phyloP scores from a whole-genome alignment of 2,888 invertebrate species.

The Drosophila kanekoi region DNA sequence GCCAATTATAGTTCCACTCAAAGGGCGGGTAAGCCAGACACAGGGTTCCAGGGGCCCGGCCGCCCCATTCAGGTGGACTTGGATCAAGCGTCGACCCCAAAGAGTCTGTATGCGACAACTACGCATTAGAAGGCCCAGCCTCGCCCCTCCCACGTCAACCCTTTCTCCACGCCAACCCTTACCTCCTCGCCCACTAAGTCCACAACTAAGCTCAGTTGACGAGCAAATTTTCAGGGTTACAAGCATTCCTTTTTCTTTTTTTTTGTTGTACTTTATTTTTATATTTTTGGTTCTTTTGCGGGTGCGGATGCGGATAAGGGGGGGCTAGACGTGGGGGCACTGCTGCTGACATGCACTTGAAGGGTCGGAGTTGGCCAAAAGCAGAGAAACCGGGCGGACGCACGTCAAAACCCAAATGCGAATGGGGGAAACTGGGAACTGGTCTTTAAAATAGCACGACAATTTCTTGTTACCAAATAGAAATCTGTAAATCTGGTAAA shows the following conservation, averaged over 20 bases:
- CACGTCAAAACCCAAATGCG: conserved; percentile 49
- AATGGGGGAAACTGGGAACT: conserved; percentile 21
- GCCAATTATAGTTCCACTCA: conserved; percentile 62
- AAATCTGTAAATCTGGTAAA: conserved; percentile 64
- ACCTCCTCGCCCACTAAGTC: conserved; percentile 52
- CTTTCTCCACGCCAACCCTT: neutral
- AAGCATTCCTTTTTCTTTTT: conserved; percentile 31
- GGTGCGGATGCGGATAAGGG: too few relatives aligned
- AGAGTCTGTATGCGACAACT: conserved; percentile 65
- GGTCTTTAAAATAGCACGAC: conserved; percentile 34
- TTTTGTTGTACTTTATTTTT: conserved; percentile 19
- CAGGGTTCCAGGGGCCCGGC: conserved; percentile 4
- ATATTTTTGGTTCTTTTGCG: neutral
- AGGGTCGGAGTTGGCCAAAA: conserved; percentile 29
- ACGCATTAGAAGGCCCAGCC: conserved; percentile 48
- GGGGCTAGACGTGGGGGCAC: conserved; percentile 12
- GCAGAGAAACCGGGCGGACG: conserved; percentile 31
- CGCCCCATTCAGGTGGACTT: conserved; percentile 62
- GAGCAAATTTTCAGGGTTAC: conserved; percentile 75
- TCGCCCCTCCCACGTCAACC: neutral
- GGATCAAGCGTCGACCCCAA: conserved; percentile 24
- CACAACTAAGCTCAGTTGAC: conserved; percentile 71
- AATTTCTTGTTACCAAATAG: conserved; percentile 44
- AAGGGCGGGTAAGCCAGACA: conserved; percentile 9
- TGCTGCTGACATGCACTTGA: conserved; percentile 50